These are phyloP conservation scores for Paracanthobrama guichenoti DNA, from an alignment of 2,113 vertebrate species.

Conservation along the genomic window DNA sequence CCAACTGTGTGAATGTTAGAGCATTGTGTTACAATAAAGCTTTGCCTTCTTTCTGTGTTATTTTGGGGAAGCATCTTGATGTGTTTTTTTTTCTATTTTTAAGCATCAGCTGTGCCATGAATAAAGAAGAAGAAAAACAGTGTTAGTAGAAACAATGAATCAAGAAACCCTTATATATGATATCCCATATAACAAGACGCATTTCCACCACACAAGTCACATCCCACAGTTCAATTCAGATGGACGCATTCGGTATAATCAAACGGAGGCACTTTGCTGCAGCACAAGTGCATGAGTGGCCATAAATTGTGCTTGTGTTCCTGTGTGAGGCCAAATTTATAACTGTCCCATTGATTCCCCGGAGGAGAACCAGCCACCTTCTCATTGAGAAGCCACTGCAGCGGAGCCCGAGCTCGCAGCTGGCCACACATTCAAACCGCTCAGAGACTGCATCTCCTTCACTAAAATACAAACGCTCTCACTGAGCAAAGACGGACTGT, in stretches of 20 bases:
- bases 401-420: conserved; percentile 6
- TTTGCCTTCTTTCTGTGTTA: background rate
- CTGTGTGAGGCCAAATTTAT: background rate
- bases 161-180: background rate
- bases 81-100: background rate
- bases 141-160: background rate
- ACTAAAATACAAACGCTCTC: conserved; percentile 44
- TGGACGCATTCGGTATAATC: background rate
- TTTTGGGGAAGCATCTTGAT: conserved; percentile 3
- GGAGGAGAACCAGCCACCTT: conserved; percentile 15
- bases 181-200: background rate
- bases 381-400: conserved; percentile 5
- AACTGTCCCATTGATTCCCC: conserved; percentile 13
- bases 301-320: conserved; percentile 31
- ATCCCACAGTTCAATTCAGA: background rate
- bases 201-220: background rate
- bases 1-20: background rate
- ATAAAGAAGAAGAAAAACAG: conserved; percentile 19
- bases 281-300: background rate
- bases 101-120: background rate
- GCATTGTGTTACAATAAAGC: background rate
- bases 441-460: conserved; percentile 29
- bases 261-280: background rate
- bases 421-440: conserved; percentile 5
- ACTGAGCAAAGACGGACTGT: conserved; percentile 24